phyloP scores from a whole-genome alignment of 2,797 vertebrate genomes.

The Florisuga fusca region DNA sequence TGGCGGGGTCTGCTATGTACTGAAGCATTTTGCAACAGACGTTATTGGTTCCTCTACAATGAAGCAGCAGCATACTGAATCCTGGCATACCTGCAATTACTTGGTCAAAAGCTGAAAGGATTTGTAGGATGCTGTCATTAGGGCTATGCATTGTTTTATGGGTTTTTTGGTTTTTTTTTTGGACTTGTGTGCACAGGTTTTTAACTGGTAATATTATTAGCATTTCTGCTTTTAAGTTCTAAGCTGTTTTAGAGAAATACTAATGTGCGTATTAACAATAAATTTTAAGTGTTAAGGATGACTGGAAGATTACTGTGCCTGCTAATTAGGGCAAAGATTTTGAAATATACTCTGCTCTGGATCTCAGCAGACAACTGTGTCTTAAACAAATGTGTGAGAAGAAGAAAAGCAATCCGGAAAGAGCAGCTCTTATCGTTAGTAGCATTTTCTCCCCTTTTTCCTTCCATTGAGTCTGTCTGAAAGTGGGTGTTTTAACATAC shows the following conservation, averaged over 20 bases:
- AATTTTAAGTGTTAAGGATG: constrained; percentile 36
- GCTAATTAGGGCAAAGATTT: constrained; percentile 72
- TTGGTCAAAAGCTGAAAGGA: neutral
- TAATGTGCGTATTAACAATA: neutral
- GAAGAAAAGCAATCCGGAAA: constrained; percentile 76
- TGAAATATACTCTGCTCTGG: constrained; percentile 75
- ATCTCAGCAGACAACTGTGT: constrained; percentile 74
- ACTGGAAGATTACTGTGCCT: constrained; percentile 69
- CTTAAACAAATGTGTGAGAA: constrained; percentile 78
- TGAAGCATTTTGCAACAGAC: neutral
- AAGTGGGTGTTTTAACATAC: constrained; percentile 78
- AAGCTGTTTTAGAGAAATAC: constrained; percentile 39
- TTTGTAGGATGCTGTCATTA: neutral
- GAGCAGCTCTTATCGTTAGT: constrained; percentile 78
- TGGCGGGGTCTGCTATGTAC: neutral
- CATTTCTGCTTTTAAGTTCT: constrained; percentile 17
- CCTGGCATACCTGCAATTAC: neutral
- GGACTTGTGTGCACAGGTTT: neutral
- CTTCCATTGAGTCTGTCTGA: constrained; percentile 75
- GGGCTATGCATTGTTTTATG: neutral
- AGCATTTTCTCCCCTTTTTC: constrained; percentile 71
- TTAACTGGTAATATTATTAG: neutral
- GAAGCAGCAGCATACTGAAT: neutral
- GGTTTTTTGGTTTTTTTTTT: neutral
- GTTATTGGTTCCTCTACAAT: neutral